These are phyloP conservation scores for Liodrosophila aerea DNA, from an alignment of 2,888 invertebrate genomes.

Conservation along the genomic window DNA sequence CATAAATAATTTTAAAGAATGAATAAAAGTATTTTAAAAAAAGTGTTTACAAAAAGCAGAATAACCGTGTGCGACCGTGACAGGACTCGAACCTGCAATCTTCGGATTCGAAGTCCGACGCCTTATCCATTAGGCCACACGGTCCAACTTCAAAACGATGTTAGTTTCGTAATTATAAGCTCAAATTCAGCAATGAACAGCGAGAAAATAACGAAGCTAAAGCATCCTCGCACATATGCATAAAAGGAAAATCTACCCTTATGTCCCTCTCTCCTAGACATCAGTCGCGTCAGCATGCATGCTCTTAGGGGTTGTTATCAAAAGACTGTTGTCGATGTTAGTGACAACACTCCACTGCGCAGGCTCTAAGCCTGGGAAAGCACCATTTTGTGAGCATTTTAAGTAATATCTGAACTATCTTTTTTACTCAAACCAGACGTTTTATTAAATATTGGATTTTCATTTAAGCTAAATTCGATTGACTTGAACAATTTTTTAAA, in stretches of 20 bases:
- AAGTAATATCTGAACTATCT: too few relatives aligned
- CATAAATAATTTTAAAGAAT: too few relatives aligned
- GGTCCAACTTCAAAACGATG: conserved; percentile 68
- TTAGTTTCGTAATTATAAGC: conserved; percentile 48
- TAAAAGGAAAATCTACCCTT: conserved; percentile 31
- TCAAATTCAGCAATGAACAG: conserved; percentile 42
- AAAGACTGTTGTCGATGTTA: too few relatives aligned
- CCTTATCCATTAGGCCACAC: conserved; percentile 83
- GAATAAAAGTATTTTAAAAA: not conserved
- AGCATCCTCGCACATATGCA: conserved; percentile 47
- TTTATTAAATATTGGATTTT: too few relatives aligned
- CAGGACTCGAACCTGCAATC: conserved; percentile 84
- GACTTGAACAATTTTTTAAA: too few relatives aligned
- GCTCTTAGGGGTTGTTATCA: too few relatives aligned
- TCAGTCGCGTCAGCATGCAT: too few relatives aligned
- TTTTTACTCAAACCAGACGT: too few relatives aligned
- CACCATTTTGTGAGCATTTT: too few relatives aligned
- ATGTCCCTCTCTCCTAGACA: not conserved
- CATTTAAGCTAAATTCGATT: too few relatives aligned
- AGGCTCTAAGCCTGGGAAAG: too few relatives aligned
- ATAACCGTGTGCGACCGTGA: conserved; percentile 79
- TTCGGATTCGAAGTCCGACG: conserved; percentile 84
- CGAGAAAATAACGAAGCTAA: conserved; percentile 16
- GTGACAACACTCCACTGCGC: too few relatives aligned
- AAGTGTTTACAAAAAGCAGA: conserved; percentile 14